Conservation (phyloP, 2,888 invertebrate species). For the Netelia inedita region DNA sequence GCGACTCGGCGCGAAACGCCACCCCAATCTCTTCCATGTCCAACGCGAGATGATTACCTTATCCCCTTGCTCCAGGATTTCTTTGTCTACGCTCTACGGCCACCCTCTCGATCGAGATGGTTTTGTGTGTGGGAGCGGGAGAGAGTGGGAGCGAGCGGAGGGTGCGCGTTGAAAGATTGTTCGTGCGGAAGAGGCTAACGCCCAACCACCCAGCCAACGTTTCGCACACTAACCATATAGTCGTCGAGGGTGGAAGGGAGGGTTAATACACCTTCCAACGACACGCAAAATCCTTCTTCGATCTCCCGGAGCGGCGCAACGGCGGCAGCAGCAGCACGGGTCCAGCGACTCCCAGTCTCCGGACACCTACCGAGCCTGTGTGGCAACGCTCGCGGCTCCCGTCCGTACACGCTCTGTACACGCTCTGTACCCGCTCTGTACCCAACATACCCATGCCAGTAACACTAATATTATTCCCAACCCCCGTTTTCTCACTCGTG, state of each 20-base stretch:
- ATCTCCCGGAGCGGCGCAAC: conserved; percentile 44
- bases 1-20: no score
- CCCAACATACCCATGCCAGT: neutral
- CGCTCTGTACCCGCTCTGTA: neutral
- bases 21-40: no score
- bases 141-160: conserved; percentile 57
- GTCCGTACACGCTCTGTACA: neutral
- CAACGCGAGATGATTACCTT: no score
- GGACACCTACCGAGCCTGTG: conserved; percentile 51
- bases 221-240: conserved; percentile 39
- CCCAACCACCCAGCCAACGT: conserved; percentile 73
- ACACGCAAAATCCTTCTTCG: conserved; percentile 62
- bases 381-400: conserved; percentile 17
- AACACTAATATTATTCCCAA: neutral
- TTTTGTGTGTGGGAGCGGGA: conserved; percentile 2
- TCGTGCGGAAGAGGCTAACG: conserved; percentile 78
- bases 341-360: conserved; percentile 66
- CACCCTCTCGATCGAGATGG: conserved; percentile 26
- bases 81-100: conserved; percentile 20
- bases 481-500: conserved; percentile 13
- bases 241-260: neutral
- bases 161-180: conserved; percentile 71
- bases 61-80: conserved; percentile 9
- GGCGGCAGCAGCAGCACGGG: conserved; percentile 47
- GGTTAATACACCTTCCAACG: conserved; percentile 4